Conservation (phyloP, 23 tunicate genomes). For the Trididemnum miniatum region DNA sequence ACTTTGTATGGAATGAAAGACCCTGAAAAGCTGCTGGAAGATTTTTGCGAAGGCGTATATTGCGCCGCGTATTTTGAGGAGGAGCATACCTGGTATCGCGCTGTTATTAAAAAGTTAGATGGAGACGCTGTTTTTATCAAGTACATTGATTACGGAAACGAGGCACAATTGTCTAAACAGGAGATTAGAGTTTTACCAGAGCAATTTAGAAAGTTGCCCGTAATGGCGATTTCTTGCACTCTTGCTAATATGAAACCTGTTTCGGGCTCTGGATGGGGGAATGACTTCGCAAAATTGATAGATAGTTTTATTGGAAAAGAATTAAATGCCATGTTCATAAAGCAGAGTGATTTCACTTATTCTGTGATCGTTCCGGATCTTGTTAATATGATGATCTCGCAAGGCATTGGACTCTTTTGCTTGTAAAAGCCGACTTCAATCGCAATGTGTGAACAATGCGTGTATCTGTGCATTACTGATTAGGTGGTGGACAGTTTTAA, state of each 20-base stretch:
- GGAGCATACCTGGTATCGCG: constrained; percentile 74
- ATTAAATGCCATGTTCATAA: constrained; percentile 32
- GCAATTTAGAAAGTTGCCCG: constrained; percentile 36
- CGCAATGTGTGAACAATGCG: no score
- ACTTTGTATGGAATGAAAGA: constrained; percentile 1
- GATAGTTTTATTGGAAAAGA: background rate
- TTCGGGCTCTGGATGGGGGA: background rate
- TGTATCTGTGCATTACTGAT: no score
- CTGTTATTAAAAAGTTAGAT: background rate
- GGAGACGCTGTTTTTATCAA: constrained; percentile 11
- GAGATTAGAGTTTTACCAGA: constrained; percentile 13
- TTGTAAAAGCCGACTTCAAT: background rate
- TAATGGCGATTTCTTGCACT: constrained; percentile 16
- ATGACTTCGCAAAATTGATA: background rate
- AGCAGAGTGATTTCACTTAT: background rate
- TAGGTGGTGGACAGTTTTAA: no score
- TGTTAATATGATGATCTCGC: background rate
- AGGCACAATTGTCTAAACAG: background rate
- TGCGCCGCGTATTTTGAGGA: constrained; percentile 53
- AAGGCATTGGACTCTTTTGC: constrained; percentile 6
- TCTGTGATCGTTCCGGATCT: constrained; percentile 1
- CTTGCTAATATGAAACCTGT: constrained; percentile 16
- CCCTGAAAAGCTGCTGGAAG: background rate
- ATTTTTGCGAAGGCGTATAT: background rate
- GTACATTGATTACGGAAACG: constrained; percentile 60